phyloP scores from a whole-genome alignment of 2,888 invertebrate genomes.

The Erannis defoliaria region DNA sequence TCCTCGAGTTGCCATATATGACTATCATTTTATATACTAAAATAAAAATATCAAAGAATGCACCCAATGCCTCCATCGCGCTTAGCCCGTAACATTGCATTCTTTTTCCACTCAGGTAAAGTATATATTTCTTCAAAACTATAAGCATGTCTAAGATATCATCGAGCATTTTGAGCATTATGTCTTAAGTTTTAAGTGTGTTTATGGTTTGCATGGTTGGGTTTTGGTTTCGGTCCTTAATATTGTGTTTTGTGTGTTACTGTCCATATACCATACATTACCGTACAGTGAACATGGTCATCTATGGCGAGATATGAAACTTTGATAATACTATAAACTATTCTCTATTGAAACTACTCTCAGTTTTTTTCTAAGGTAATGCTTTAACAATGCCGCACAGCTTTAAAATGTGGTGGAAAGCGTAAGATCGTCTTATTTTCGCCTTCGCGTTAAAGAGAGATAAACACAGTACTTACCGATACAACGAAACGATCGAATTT shows the following conservation, averaged over 20 bases:
- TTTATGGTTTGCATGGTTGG: slow-evolving; percentile 52
- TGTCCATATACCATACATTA: slow-evolving; percentile 32
- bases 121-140: slow-evolving; percentile 19
- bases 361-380: too few relatives aligned
- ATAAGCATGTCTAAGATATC: slow-evolving; percentile 37
- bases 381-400: too few relatives aligned
- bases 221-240: slow-evolving; percentile 39
- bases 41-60: background rate
- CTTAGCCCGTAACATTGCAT: slow-evolving; percentile 11
- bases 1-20: slow-evolving; percentile 3
- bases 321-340: slow-evolving; percentile 7
- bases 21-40: slow-evolving; percentile 7
- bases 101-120: slow-evolving; percentile 28
- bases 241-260: slow-evolving; percentile 23
- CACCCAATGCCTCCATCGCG: slow-evolving; percentile 10
- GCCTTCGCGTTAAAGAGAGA: too few relatives aligned
- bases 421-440: too few relatives aligned
- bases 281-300: slow-evolving; percentile 35
- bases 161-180: slow-evolving; percentile 48
- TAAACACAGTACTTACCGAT: too few relatives aligned
- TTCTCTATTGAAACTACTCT: too few relatives aligned
- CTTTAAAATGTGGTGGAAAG: too few relatives aligned
- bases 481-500: too few relatives aligned
- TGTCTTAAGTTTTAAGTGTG: slow-evolving; percentile 41
- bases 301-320: slow-evolving; percentile 28